These are phyloP conservation scores for Pantherophis vulpinus DNA, from an alignment of 2,797 vertebrate species.

Conservation along the genomic window DNA sequence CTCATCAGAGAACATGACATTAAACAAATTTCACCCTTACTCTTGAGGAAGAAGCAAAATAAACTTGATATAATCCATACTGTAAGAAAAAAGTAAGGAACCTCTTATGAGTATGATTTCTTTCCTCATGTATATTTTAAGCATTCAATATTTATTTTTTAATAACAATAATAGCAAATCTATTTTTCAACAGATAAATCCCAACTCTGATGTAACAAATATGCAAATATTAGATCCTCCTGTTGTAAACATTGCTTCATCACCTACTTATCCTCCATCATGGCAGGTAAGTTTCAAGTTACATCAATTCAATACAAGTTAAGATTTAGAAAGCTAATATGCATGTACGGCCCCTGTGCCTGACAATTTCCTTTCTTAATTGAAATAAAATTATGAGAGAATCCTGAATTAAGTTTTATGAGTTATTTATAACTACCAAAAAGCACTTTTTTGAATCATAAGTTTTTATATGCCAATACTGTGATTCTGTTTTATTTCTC, in stretches of 20 bases:
- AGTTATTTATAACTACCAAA: neutral
- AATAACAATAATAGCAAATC: constrained; percentile 29
- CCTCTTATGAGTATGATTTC: neutral
- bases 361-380: neutral
- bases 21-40: neutral
- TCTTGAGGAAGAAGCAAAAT: neutral
- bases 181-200: constrained; percentile 76
- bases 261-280: constrained; percentile 60
- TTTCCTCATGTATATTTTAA: neutral
- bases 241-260: constrained; percentile 74
- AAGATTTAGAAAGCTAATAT: neutral
- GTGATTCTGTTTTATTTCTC: neutral
- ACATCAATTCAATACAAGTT: neutral
- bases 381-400: neutral
- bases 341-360: neutral
- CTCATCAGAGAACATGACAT: neutral
- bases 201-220: constrained; percentile 75
- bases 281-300: constrained; percentile 63
- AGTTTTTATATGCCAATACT: neutral
- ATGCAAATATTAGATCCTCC: constrained; percentile 75
- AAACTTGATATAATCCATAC: neutral
- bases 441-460: neutral
- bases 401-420: neutral
- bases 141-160: constrained; percentile 21
- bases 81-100: neutral